These are phyloP conservation scores for Cosmia trapezina DNA, from an alignment of 2,888 invertebrate genomes.

Conservation along the genomic window DNA sequence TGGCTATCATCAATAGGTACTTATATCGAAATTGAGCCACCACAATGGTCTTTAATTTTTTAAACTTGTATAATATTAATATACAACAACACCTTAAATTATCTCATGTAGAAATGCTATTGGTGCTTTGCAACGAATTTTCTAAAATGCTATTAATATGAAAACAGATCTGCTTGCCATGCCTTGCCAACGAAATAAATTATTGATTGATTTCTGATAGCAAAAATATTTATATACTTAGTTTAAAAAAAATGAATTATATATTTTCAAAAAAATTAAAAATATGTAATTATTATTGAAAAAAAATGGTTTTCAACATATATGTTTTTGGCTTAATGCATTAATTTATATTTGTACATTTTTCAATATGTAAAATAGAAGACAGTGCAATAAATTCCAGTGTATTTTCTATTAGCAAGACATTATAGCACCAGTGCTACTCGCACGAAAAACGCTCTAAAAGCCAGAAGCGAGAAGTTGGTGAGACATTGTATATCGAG, in stretches of 20 bases:
- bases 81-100: constrained; percentile 71
- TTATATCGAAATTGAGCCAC: constrained; percentile 79
- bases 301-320: not conserved
- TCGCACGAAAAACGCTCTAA: constrained; percentile 15
- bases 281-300: no score
- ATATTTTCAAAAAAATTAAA: not conserved
- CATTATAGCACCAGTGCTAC: constrained; percentile 26
- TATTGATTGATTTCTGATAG: not conserved
- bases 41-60: constrained; percentile 73
- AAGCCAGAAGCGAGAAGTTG: constrained; percentile 40
- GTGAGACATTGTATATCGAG: constrained; percentile 7
- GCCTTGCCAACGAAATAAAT: constrained; percentile 2
- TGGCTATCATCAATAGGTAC: constrained; percentile 72
- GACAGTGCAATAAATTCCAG: not conserved
- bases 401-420: not conserved
- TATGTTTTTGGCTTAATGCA: no score
- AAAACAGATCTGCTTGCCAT: constrained; percentile 2
- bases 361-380: not conserved
- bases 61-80: constrained; percentile 63
- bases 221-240: not conserved
- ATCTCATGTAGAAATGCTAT: constrained; percentile 60
- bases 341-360: not conserved
- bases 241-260: not conserved
- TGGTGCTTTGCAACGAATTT: constrained; percentile 72
- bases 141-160: not conserved